phyloP scores from a whole-genome alignment of 1,140 invertebrate genomes.

The Hypsibius dujardini region DNA sequence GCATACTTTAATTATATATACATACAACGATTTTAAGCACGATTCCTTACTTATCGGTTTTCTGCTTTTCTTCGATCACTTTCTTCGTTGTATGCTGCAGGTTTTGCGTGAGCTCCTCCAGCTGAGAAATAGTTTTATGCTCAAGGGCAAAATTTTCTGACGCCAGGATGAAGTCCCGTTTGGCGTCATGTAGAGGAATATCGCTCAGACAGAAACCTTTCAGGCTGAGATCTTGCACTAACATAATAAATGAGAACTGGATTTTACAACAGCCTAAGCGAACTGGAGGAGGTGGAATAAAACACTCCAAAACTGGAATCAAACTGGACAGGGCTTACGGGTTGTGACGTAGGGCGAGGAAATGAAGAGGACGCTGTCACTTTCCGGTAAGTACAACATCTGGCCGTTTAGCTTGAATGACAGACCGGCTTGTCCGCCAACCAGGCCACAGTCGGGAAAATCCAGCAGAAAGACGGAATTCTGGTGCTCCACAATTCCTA shows the following conservation, averaged over 20 bases:
- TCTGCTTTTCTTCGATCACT: neutral
- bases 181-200: neutral
- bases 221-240: neutral
- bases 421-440: neutral
- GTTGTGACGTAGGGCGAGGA: neutral
- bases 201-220: neutral
- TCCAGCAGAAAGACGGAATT: conserved; percentile 6
- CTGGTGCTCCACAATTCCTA: neutral
- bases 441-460: neutral
- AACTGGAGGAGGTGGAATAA: too few relatives aligned
- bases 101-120: neutral
- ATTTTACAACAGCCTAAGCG: too few relatives aligned
- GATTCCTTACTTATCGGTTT: conserved; percentile 5
- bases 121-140: conserved; percentile 10
- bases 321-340: too few relatives aligned
- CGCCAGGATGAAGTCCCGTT: neutral
- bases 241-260: too few relatives aligned
- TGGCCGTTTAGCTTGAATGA: conserved; percentile 5
- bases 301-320: neutral
- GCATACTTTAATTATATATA: too few relatives aligned
- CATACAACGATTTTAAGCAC: too few relatives aligned
- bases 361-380: neutral
- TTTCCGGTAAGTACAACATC: neutral
- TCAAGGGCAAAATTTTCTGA: conserved; percentile 9
- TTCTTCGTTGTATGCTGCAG: conserved; percentile 1